Base-by-base conservation (phyloP, 2,888 invertebrate genomes). In the Pardosa pseudoannulata region DNA sequence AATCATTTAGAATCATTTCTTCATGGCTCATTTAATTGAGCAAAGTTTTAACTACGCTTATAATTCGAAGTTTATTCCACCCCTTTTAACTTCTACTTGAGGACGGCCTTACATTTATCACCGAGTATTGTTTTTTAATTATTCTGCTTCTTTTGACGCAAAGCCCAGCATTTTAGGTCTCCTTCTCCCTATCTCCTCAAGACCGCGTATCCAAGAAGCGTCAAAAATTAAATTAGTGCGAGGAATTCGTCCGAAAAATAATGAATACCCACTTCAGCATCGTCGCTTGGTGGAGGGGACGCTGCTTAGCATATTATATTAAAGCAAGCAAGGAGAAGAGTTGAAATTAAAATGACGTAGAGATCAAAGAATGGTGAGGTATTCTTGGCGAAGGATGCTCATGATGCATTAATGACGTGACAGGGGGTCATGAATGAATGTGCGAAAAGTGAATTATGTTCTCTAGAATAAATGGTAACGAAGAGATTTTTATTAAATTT, bases 201-300 rank as follows among this genome's bases (percentile, higher is more conserved):
- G 65, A n/a, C 32, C 56, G 50, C 46, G 27, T 62, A 11, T 41
- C 39, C n/a, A 27, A 31, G 65, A 65, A 65, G 79, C 79, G 72
- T 73, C 72, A 32, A 73, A 67, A 72, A 79, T 79, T 72, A 65
- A 79, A 79, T 79, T 79, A 79, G 65, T 46, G 73, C 29, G 32
- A 39, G 65, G 72, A 72, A 72, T 72, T 79, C 72, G 72, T 64
- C 50, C 39, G 71, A 65, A 65, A 64, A 65, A 72, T 79, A 79
- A 79, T 79, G 72, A 79, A 79, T 72, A 64, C 71, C 23, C 70
- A 29, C 62, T 46, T 46, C 13, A 46, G 41, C 41, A 13, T 46
- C 16, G 9, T n/a, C 6, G 13, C 13, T 11, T n/a, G n/a, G n/a
- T n/a, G n/a, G 41, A 46, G 16, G 41, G 16, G 41, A 46, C 41